Conservation (phyloP, 2,113 vertebrate genomes). For the Eptesicus fuscus region DNA sequence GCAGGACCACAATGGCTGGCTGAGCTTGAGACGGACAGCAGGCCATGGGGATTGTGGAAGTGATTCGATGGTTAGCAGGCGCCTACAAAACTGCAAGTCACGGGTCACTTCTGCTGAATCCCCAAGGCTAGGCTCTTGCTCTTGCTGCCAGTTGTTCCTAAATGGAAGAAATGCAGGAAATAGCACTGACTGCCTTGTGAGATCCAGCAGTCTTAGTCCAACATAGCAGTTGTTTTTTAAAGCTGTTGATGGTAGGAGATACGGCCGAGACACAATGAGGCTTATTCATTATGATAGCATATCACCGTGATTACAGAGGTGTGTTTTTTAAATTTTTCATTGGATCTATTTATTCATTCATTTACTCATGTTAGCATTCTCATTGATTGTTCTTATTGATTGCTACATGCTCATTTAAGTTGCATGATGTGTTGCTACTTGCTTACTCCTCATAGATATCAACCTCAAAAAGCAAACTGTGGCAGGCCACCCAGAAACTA, state of each 20-base stretch:
- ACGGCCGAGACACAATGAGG: neutral
- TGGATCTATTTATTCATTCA: neutral
- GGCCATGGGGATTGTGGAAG: neutral
- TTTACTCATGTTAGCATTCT: neutral
- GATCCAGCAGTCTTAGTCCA: neutral
- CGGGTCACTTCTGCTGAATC: conserved; percentile 15
- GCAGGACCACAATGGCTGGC: neutral
- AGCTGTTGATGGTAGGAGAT: neutral
- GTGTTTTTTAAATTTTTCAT: neutral
- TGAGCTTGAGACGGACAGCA: conserved; percentile 27
- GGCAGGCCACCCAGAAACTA: neutral
- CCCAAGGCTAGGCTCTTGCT: neutral
- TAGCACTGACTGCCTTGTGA: neutral
- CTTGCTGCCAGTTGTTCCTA: neutral
- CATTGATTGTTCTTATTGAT: neutral
- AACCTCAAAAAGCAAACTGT: neutral
- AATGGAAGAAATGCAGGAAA: neutral
- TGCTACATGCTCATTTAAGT: neutral
- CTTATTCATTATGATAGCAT: neutral
- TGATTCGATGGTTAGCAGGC: neutral
- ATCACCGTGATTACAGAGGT: neutral
- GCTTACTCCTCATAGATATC: neutral
- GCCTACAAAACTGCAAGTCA: neutral
- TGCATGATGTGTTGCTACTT: neutral
- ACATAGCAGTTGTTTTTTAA: neutral